These are phyloP conservation scores for Drosophila histrio DNA, from an alignment of 2,888 invertebrate genomes.

Conservation along the genomic window DNA sequence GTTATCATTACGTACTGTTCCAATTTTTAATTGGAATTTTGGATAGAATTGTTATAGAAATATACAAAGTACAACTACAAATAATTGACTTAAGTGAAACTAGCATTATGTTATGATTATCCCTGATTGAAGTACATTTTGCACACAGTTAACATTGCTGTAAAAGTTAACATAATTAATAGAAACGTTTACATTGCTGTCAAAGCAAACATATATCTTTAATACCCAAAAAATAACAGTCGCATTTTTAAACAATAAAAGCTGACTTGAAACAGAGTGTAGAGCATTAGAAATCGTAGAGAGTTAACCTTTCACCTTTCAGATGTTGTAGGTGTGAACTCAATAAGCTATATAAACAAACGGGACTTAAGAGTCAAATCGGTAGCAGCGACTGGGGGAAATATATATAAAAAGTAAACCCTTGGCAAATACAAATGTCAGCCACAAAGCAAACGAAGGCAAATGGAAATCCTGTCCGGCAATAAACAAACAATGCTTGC, in stretches of 20 bases:
- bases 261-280: not conserved
- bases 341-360: slow-evolving; percentile 53
- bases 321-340: slow-evolving; percentile 31
- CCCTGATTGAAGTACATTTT: too few relatives aligned
- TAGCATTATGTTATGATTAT: too few relatives aligned
- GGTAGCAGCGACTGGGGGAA: not conserved
- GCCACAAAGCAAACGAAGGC: slow-evolving; percentile 60
- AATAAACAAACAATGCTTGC: slow-evolving; percentile 66
- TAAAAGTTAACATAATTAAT: too few relatives aligned
- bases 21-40: too few relatives aligned
- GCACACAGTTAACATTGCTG: too few relatives aligned
- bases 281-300: not conserved
- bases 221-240: not conserved
- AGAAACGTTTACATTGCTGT: too few relatives aligned
- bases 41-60: too few relatives aligned
- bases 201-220: too few relatives aligned
- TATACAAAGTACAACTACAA: too few relatives aligned
- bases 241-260: not conserved
- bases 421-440: slow-evolving; percentile 55
- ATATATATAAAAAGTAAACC: slow-evolving; percentile 43
- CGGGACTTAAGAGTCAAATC: slow-evolving; percentile 3
- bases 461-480: slow-evolving; percentile 64
- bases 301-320: not conserved
- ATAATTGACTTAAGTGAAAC: too few relatives aligned
- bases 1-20: too few relatives aligned